phyloP scores from a whole-genome alignment of 2,113 vertebrate species.

The Procapra przewalskii region DNA sequence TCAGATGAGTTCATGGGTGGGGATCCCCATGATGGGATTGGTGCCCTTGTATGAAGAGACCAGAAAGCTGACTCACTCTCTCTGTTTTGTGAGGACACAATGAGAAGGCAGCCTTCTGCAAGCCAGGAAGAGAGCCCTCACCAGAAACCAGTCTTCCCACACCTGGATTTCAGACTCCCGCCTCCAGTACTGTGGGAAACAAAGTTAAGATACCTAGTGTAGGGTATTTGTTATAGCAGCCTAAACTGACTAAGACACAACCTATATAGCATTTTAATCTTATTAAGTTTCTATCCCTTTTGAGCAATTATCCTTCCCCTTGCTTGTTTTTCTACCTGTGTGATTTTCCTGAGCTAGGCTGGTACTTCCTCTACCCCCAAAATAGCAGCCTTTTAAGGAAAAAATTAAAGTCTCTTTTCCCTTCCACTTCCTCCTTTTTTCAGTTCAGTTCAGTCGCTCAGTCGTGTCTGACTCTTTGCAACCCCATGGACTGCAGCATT shows the following conservation, averaged over 20 bases:
- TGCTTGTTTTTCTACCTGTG: not conserved
- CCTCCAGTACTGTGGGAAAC: not conserved
- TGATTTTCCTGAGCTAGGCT: not conserved
- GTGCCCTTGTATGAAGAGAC: not conserved
- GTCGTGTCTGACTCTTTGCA: not conserved
- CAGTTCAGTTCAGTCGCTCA: not conserved
- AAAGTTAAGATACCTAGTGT: not conserved
- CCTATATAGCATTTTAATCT: not conserved
- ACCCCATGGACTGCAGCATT: not conserved
- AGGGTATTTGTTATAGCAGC: not conserved
- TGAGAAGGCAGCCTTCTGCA: not conserved
- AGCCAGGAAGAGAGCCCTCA: not conserved
- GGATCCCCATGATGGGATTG: not conserved
- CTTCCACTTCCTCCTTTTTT: not conserved
- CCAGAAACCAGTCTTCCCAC: not conserved
- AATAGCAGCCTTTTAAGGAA: not conserved
- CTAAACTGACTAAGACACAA: not conserved
- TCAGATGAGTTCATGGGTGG: not conserved
- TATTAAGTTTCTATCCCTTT: not conserved
- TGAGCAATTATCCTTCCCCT: not conserved
- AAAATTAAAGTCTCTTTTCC: not conserved
- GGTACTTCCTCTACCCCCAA: not conserved
- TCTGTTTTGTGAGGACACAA: not conserved
- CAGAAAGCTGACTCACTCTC: not conserved
- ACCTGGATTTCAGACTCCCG: not conserved